Evolutionary conservation across 2,113 vertebrate species (phyloP), one percentile per base, ranked within the genome.

Genomic region (Nothobranchius kuhntae): DNA sequence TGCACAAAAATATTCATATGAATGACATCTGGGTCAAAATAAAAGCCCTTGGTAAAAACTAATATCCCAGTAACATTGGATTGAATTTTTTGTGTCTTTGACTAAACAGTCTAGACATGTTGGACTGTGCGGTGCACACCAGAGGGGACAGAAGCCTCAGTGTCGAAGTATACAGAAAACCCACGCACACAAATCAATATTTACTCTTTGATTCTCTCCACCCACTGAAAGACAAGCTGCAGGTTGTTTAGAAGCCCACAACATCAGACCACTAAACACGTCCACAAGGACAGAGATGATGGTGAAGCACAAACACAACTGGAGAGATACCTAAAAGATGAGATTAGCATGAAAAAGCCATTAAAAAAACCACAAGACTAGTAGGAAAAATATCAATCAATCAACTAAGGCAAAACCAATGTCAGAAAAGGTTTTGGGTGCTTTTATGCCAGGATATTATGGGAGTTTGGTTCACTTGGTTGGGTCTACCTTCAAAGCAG

Each of bases 121-220:
- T 48, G 30, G 42, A 50, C 10, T 13, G 46, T n/a, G n/a, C n/a
- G n/a, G n/a, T n/a, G n/a, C n/a, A n/a, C n/a, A n/a, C n/a, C 13
- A 30, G 30, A 45, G 3, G 12, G 13, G 40, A 38, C 45, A 61
- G 46, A 62, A 12, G 21, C 13, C 24, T 46, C 13, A 14, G 13
- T 24, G 15, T 13, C 45, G 44, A 60, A 47, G 58, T 47, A n/a
- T 48, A 50, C 46, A 51, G 15, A 62, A 36, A 51, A 38, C 30
- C 46, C 26, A 13, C 46, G 4, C 46, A 51, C 46, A 38, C 15
- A 50, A 30, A 62, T 62, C 60, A 51, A 62, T 62, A 62, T 62
- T 50, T 50, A 38, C 30, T 51, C 46, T 60, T 51, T 62, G 30
- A 51, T 51, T 62, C 46, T 38, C 26, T 50, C 60, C 60, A 38